These are phyloP conservation scores for Pteruthius melanotis DNA, from an alignment of 2,113 vertebrate genomes.

Conservation along the genomic window DNA sequence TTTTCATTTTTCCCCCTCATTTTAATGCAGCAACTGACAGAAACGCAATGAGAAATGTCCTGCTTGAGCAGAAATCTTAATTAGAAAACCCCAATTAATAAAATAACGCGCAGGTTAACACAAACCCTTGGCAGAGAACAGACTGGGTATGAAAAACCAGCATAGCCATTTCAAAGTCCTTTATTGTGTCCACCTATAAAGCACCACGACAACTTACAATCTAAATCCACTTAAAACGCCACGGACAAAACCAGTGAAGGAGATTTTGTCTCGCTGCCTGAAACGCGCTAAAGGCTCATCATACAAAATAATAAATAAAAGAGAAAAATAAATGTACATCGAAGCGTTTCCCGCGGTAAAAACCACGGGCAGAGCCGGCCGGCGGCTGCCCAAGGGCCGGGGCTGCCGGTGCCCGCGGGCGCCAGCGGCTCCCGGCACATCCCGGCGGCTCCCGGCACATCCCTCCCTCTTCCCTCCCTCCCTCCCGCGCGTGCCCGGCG, in stretches of 20 bases:
- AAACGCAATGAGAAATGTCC: background rate
- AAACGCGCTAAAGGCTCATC: background rate
- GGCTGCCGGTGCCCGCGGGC: background rate
- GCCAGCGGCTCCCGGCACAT: background rate
- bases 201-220: background rate
- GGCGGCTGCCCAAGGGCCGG: background rate
- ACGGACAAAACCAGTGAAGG: background rate
- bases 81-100: background rate
- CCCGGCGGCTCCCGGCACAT: background rate
- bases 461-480: background rate
- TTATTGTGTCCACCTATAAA: background rate
- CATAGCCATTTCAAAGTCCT: background rate
- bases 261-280: background rate
- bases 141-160: background rate
- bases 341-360: background rate
- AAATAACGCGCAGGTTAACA: background rate
- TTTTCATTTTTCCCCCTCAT: background rate
- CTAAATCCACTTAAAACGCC: background rate
- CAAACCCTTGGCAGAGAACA: background rate
- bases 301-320: background rate
- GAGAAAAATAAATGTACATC: background rate
- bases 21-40: background rate
- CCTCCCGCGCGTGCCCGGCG: background rate
- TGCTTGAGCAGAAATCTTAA: background rate
- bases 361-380: accelerated